phyloP scores from a whole-genome alignment of 2,797 vertebrate species.

The Phylloscopus collybita region DNA sequence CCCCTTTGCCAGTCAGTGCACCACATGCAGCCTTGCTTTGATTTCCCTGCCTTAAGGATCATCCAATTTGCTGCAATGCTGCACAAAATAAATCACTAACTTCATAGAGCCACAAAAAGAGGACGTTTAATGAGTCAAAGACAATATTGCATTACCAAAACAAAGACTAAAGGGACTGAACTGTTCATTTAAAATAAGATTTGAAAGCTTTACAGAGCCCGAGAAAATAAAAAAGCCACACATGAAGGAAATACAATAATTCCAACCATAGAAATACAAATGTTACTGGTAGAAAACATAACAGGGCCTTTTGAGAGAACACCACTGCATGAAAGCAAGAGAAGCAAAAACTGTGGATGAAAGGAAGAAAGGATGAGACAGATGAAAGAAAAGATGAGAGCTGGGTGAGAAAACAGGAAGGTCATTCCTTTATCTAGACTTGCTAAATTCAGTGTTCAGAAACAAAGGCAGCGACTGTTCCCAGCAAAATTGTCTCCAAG shows the following conservation, averaged over 20 bases:
- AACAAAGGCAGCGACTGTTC: slow-evolving; percentile 41
- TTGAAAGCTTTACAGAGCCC: slow-evolving; percentile 17
- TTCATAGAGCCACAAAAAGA: slow-evolving; percentile 15
- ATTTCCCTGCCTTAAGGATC: slow-evolving; percentile 37
- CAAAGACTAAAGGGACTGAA: slow-evolving; percentile 29
- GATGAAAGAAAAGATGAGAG: slow-evolving; percentile 59
- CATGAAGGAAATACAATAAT: slow-evolving; percentile 39
- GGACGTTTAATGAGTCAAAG: slow-evolving; percentile 48
- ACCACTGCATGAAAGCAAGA: slow-evolving; percentile 31
- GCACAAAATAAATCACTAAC: slow-evolving; percentile 57
- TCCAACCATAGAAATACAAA: slow-evolving; percentile 4
- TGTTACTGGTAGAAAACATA: slow-evolving; percentile 30
- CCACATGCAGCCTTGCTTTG: slow-evolving; percentile 1
- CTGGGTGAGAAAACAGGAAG: slow-evolving; percentile 22
- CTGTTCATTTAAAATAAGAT: slow-evolving; percentile 18
- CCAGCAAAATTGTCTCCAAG: slow-evolving; percentile 44
- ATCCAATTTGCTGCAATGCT: slow-evolving; percentile 35
- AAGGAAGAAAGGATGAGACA: slow-evolving; percentile 48
- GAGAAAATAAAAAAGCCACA: not conserved
- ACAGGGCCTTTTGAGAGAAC: slow-evolving; percentile 9
- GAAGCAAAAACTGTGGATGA: slow-evolving; percentile 30
- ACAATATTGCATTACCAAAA: slow-evolving; percentile 21
- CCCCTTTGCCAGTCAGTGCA: not conserved
- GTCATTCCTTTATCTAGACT: slow-evolving; percentile 45
- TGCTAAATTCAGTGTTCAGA: slow-evolving; percentile 44